Base-by-base conservation (phyloP, 2,888 invertebrate species). In the Agrotis exclamationis region DNA sequence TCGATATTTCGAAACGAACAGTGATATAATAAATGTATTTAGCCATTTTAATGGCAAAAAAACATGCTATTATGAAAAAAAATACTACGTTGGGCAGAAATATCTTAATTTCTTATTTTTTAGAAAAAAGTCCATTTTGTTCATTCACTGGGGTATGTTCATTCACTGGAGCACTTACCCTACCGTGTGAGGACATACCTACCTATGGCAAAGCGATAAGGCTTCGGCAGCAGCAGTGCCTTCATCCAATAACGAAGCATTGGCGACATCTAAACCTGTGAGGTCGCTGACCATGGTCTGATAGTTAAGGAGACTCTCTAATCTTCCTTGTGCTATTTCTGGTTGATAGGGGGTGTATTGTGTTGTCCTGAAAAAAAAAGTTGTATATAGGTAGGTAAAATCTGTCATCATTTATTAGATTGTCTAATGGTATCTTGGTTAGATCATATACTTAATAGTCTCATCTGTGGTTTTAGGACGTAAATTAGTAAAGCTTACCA, bases 281-380 rank as follows among this genome's bases (percentile, higher is more conserved):
- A 99, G 96, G 88, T 99, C 99, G 67, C 98, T 97, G 28, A 99
- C 98, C 97, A 99, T 98, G 0, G 99, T 99, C 96, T 99, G 99
- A 91, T 99, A 99, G 95, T 99, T 99, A 16, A 99, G 96, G 20
- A 99, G 96, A 78, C 99, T 98, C 93, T 99, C 99, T 66, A 99
- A 96, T 54, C 99, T 97, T 2, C 99, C 99, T 95, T 99, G 99
- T 0, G 99, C 98, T 53, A 99, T 98, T 96, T 99, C 99, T 11
- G 99, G 99, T 93, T 99, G 99, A 93, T 99, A 99, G 0, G 99
- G 99, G 0, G 99, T 99, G 90, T 99, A 99, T 89, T 99, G 99
- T 0, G 99, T 99, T 0, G 99, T 99, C 99, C 98, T 98, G 84
- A 66, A 87, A 76, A 51, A 22, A 50, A 51, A 1, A 39, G 14